Conservation (phyloP, 2,797 vertebrate species). For the Glossophaga mutica region DNA sequence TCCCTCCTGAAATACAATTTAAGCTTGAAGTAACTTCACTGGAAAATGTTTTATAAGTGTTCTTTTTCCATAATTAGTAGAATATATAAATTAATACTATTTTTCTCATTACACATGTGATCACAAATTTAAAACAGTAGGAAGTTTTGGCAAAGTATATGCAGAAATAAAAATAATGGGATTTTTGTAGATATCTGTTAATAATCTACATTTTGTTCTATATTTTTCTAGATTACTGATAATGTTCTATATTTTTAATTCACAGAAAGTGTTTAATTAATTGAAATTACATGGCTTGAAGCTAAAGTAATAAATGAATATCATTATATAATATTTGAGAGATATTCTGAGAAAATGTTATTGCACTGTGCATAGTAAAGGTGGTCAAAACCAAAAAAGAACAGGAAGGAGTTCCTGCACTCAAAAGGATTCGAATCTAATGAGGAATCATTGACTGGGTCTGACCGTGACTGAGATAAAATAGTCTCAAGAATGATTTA, state of each 20-base stretch:
- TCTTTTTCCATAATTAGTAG: neutral
- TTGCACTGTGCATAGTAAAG: neutral
- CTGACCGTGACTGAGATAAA: neutral
- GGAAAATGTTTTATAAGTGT: neutral
- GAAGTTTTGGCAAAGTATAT: neutral
- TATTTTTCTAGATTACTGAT: neutral
- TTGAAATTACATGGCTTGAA: neutral
- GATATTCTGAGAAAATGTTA: neutral
- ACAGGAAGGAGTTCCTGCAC: neutral
- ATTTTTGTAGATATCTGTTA: neutral
- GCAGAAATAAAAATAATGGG: neutral
- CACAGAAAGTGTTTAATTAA: neutral
- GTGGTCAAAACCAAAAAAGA: neutral
- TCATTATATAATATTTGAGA: neutral
- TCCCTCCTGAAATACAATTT: neutral
- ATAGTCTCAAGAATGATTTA: neutral
- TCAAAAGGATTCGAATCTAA: neutral
- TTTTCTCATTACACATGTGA: neutral
- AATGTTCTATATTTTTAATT: neutral
- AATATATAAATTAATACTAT: neutral
- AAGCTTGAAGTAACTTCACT: neutral
- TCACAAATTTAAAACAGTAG: constrained; percentile 6
- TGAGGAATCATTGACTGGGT: neutral
- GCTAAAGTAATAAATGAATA: neutral
- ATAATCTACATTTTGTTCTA: neutral